Percentiles rank a stretch among this genome's conserved stretches.
Evolutionary conservation across 2,113 vertebrate species (phyloP).

Genomic region (Rutilus rutilus): DNA sequence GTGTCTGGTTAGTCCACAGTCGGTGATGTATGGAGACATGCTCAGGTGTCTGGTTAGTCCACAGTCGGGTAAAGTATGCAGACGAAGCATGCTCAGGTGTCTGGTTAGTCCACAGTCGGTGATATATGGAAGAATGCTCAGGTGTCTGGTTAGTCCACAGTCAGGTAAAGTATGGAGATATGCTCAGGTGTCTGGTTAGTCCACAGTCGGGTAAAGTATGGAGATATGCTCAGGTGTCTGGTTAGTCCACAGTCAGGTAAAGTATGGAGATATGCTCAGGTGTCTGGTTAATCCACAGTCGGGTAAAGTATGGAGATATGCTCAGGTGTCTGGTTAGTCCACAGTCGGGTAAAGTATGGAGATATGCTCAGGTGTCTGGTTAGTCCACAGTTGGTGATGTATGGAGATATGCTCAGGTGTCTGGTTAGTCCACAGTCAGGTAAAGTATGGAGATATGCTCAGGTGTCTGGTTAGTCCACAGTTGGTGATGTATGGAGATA

Average conservation of each 20-base stretch:
- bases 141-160: neutral
- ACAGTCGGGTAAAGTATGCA: neutral
- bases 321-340: neutral
- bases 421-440: neutral
- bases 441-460: slow-evolving; percentile 1
- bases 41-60: neutral
- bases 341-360: neutral
- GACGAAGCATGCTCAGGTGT: slow-evolving; percentile 14
- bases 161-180: neutral
- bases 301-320: neutral
- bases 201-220: neutral
- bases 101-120: neutral
- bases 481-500: neutral
- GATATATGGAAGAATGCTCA: neutral
- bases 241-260: neutral
- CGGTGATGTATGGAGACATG: neutral
- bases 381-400: neutral
- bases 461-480: neutral
- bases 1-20: neutral
- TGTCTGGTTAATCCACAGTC: neutral
- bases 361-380: slow-evolving; percentile 16
- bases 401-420: slow-evolving; percentile 13
- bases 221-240: slow-evolving; percentile 14
- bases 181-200: slow-evolving; percentile 12
- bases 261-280: slow-evolving; percentile 15